Conservation (phyloP, 2,888 invertebrate genomes). For the Proisotoma minuta region DNA sequence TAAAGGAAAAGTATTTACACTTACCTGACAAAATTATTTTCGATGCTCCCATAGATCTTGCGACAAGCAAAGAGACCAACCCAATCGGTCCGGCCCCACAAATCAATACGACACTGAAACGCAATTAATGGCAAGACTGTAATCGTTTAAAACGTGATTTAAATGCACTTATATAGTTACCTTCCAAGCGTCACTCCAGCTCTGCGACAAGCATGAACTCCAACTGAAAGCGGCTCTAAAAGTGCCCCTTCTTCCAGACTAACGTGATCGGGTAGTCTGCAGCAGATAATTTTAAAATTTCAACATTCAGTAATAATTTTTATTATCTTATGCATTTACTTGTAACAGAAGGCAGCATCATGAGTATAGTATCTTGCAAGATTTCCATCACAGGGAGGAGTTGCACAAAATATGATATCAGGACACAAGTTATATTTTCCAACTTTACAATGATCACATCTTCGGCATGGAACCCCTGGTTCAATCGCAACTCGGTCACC, state of each 20-base stretch:
- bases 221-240: constrained; percentile 88
- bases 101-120: constrained; percentile 61
- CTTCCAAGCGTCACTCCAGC: constrained; percentile 67
- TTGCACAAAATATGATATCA: constrained; percentile 86
- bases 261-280: constrained; percentile 81
- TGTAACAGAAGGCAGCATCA: constrained; percentile 81
- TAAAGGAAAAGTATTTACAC: not conserved
- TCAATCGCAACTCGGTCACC: constrained; percentile 93
- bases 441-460: constrained; percentile 75
- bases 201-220: constrained; percentile 85
- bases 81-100: constrained; percentile 87
- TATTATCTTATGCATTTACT: constrained; percentile 60
- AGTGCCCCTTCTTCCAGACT: constrained; percentile 89
- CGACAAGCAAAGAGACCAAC: constrained; percentile 66
- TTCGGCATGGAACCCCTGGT: constrained; percentile 85
- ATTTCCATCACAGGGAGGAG: constrained; percentile 88
- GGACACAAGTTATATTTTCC: constrained; percentile 88
- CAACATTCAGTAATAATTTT: no score
- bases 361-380: constrained; percentile 81
- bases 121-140: not conserved
- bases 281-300: not conserved
- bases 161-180: not conserved
- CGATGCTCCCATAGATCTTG: constrained; percentile 79
- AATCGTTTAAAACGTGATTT: not conserved
- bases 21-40: constrained; percentile 71